Evolutionary conservation across 2,113 vertebrate genomes (phyloP), one percentile per base, ranked within the genome.

Genomic region (Elephas maximus): DNA sequence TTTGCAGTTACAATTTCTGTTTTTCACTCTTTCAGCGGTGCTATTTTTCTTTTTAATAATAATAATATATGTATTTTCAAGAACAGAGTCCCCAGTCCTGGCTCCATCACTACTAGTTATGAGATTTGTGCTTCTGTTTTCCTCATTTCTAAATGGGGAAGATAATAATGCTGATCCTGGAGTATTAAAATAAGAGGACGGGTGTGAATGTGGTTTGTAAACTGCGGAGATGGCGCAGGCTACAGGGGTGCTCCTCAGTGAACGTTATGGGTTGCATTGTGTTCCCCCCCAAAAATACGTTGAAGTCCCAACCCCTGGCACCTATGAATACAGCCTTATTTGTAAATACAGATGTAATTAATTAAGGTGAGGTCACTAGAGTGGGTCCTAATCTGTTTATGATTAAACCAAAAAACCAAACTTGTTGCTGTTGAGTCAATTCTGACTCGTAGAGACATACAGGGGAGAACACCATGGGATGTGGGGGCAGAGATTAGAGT

Each of bases 91-190:
- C 69, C 53, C 4, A 33, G 21, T 33, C 20, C 63, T 74, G 78
- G 12, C 6, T 90, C 44, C 10, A 73, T 0, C 7, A n/a, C 45
- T 44, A 15, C 53, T 17, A 24, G 15, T 60, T 77, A 17, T 85
- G 37, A 51, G 30, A 67, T 73, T 93, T 87, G n/a, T 23, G 9
- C 74, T 93, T 88, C 53, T 21, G 0, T 92, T 48, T 48, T 82
- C 71, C 30, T 92, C 67, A 71, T 94, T 95, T 93, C 33, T 91
- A 45, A 89, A 26, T 2, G 26, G 33, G 44, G 73, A 86, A 67
- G 45, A 71, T 71, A 62, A 71, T 45, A 88, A 83, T 57, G 87
- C 3, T 8, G 10, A 87, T 2, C 26, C 37, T 17, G 30, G 57
- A 84, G 14, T 8, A 88, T 20, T 87, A 57, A 33, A 69, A 33